phyloP scores from a whole-genome alignment of 2,888 invertebrate species.

The Nesidiocoris tenuis region DNA sequence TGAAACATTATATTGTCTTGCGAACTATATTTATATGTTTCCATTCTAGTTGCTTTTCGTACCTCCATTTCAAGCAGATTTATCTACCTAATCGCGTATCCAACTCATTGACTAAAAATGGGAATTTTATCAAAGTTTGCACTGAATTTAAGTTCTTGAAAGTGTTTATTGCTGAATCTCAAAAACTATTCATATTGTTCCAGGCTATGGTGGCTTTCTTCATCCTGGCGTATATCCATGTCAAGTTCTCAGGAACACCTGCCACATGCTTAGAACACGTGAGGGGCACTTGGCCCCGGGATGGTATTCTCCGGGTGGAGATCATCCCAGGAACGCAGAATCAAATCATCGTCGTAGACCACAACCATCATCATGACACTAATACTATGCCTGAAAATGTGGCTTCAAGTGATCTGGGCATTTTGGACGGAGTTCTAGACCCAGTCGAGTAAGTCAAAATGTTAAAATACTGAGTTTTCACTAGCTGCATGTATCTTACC shows the following conservation, averaged over 20 bases:
- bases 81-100: too few relatives aligned
- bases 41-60: too few relatives aligned
- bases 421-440: not conserved
- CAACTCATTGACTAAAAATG: too few relatives aligned
- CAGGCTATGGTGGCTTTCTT: constrained; percentile 83
- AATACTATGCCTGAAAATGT: not conserved
- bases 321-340: constrained; percentile 62
- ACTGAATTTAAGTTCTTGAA: too few relatives aligned
- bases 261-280: constrained; percentile 90
- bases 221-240: constrained; percentile 90
- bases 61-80: too few relatives aligned
- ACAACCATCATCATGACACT: not conserved
- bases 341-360: constrained; percentile 24
- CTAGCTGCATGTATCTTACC: too few relatives aligned
- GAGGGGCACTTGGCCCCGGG: constrained; percentile 87
- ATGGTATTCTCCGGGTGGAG: constrained; percentile 91
- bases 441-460: not conserved
- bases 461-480: too few relatives aligned
- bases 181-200: too few relatives aligned
- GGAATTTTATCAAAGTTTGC: too few relatives aligned
- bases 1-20: too few relatives aligned
- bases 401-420: not conserved
- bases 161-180: too few relatives aligned
- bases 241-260: constrained; percentile 88
- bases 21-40: too few relatives aligned